Percentiles rank a stretch among this genome's conserved stretches.
These are phyloP conservation scores for Corbicula japonica DNA, from an alignment of 2,888 invertebrate genomes.

Conservation along the genomic window DNA sequence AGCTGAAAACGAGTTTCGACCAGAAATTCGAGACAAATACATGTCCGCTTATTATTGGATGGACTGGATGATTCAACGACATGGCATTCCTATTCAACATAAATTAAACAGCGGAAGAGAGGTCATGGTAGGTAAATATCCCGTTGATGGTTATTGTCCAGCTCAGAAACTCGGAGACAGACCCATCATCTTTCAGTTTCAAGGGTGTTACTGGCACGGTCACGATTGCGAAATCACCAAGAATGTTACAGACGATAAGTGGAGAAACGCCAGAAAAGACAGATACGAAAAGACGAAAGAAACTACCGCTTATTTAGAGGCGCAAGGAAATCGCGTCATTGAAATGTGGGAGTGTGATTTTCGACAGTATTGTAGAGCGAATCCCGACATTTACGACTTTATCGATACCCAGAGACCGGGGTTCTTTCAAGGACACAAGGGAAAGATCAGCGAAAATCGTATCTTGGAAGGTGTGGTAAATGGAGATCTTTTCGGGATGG, in stretches of 20 bases:
- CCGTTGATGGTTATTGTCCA: slow-evolving; percentile 40
- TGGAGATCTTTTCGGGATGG: slow-evolving; percentile 35
- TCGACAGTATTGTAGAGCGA: slow-evolving; percentile 30
- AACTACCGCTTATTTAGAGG: slow-evolving; percentile 29
- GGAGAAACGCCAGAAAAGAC: too few species aligned
- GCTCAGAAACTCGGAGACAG: not conserved
- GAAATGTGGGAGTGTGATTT: slow-evolving; percentile 57
- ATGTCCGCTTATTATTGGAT: too few species aligned
- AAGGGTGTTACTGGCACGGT: slow-evolving; percentile 57
- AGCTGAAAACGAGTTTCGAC: too few species aligned
- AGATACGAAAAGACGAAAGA: too few species aligned
- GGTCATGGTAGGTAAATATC: slow-evolving; percentile 37
- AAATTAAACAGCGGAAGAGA: slow-evolving; percentile 33
- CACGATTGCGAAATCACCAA: slow-evolving; percentile 36
- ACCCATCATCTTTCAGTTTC: slow-evolving; percentile 44
- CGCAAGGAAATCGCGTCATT: slow-evolving; percentile 28
- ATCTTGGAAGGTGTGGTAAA: slow-evolving; percentile 47
- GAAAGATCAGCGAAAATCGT: slow-evolving; percentile 25
- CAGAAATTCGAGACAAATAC: too few species aligned
- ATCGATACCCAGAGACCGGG: slow-evolving; percentile 33
- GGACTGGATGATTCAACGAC: too few species aligned
- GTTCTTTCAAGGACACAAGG: slow-evolving; percentile 37
- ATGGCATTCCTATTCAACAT: slow-evolving; percentile 19
- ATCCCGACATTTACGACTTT: slow-evolving; percentile 43
- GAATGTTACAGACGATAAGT: slow-evolving; percentile 38